Conservation (phyloP, 1,140 invertebrate genomes). For the Diprion similis region DNA sequence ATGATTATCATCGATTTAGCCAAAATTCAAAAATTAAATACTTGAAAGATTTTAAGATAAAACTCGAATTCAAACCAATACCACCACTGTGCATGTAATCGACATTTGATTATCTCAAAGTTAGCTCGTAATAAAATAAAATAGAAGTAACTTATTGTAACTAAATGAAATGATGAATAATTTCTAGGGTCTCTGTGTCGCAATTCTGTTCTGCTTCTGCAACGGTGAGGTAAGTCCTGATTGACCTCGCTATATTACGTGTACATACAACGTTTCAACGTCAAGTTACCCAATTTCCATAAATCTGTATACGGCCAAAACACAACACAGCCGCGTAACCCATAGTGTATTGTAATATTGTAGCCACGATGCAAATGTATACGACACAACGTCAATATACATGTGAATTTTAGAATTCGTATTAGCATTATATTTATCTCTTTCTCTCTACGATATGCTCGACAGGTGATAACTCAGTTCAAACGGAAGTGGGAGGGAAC, state of each 20-base stretch:
- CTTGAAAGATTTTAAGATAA: neutral
- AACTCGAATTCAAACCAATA: neutral
- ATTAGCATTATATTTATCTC: too few species aligned
- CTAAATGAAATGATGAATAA: conserved; percentile 3
- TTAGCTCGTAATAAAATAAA: too few species aligned
- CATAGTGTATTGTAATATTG: too few species aligned
- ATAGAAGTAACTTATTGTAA: too few species aligned
- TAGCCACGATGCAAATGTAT: too few species aligned
- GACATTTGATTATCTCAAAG: neutral
- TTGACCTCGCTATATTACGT: neutral
- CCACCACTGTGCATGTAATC: too few species aligned
- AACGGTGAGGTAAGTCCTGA: conserved; percentile 84
- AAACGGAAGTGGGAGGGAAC: conserved; percentile 79
- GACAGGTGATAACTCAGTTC: conserved; percentile 77
- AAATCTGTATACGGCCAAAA: too few species aligned
- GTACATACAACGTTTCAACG: too few species aligned
- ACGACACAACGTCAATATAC: too few species aligned
- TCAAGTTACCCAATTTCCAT: neutral
- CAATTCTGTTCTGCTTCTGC: conserved; percentile 93
- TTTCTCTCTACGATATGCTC: conserved; percentile 2
- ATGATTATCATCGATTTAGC: conserved; percentile 6
- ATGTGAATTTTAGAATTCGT: too few species aligned
- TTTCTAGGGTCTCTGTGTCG: conserved; percentile 88
- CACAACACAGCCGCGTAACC: too few species aligned
- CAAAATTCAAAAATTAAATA: too few species aligned